These are phyloP conservation scores for Hiodon tergisus DNA, from an alignment of 2,113 vertebrate genomes.

Conservation along the genomic window DNA sequence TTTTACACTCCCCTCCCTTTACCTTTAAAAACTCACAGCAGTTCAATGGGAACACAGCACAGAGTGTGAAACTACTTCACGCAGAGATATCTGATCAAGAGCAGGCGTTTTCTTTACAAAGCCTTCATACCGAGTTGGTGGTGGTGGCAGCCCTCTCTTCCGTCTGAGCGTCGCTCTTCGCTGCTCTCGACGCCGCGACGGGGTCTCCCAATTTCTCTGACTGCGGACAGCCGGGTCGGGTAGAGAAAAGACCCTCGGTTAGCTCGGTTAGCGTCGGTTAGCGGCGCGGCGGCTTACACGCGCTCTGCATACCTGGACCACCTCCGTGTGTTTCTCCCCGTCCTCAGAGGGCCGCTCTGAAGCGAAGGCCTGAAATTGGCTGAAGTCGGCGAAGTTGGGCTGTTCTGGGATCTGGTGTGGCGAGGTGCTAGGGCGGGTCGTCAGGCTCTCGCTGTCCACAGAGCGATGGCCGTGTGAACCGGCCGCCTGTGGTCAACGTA, in stretches of 20 bases:
- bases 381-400: slow-evolving; percentile 98
- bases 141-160: slow-evolving; percentile 78
- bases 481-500: slow-evolving; percentile 58
- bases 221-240: slow-evolving; percentile 48
- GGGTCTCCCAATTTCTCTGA: slow-evolving; percentile 79
- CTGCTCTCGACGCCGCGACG: slow-evolving; percentile 72
- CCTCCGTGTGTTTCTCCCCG: slow-evolving; percentile 75
- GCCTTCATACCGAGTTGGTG: slow-evolving; percentile 65
- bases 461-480: slow-evolving; percentile 75
- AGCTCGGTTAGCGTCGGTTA: neutral
- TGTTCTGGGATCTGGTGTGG: slow-evolving; percentile 96
- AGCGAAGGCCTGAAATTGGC: slow-evolving; percentile 90
- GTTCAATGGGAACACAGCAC: too few species aligned
- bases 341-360: slow-evolving; percentile 83
- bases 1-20: too few species aligned
- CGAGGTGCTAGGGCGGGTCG: slow-evolving; percentile 79
- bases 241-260: neutral
- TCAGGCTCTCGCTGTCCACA: slow-evolving; percentile 73
- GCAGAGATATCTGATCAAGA: neutral
- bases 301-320: slow-evolving; percentile 63
- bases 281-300: neutral
- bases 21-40: too few species aligned
- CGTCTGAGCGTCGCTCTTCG: slow-evolving; percentile 80
- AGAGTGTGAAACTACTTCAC: too few species aligned
- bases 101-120: too few species aligned